Conservation (phyloP, 2,113 vertebrate genomes). For the Silurus asotus region DNA sequence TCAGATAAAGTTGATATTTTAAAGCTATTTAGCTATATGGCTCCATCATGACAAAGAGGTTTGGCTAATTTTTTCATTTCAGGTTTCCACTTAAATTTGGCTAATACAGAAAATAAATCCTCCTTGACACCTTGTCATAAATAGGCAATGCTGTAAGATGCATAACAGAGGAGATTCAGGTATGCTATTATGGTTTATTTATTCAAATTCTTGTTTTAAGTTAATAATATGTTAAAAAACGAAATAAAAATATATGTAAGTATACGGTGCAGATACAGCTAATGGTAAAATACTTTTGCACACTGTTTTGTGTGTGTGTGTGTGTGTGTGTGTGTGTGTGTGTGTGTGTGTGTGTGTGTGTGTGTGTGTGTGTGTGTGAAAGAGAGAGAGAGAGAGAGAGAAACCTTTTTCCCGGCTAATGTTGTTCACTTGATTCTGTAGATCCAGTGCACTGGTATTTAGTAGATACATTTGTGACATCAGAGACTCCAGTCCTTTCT, state of each 20-base stretch:
- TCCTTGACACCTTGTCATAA: neutral
- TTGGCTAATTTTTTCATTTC: neutral
- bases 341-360: neutral
- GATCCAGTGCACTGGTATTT: conserved; percentile 28
- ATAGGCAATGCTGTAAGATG: neutral
- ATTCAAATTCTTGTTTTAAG: neutral
- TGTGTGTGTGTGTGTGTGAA: neutral
- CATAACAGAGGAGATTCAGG: neutral
- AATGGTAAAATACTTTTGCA: neutral
- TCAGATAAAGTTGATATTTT: neutral
- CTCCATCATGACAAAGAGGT: neutral
- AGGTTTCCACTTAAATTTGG: neutral
- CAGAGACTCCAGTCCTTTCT: conserved; percentile 27
- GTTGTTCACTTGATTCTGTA: conserved; percentile 11
- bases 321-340: conserved; percentile 18
- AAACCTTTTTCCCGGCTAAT: conserved; percentile 22
- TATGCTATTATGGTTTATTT: neutral
- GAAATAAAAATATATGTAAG: neutral
- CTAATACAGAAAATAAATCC: neutral
- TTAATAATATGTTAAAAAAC: neutral
- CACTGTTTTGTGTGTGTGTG: neutral
- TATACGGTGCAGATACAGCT: neutral
- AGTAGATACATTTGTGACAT: conserved; percentile 36
- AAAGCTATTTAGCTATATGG: neutral
- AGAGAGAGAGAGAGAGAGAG: neutral